Conservation (phyloP, 2,888 invertebrate genomes). For the Tethea ocularis region DNA sequence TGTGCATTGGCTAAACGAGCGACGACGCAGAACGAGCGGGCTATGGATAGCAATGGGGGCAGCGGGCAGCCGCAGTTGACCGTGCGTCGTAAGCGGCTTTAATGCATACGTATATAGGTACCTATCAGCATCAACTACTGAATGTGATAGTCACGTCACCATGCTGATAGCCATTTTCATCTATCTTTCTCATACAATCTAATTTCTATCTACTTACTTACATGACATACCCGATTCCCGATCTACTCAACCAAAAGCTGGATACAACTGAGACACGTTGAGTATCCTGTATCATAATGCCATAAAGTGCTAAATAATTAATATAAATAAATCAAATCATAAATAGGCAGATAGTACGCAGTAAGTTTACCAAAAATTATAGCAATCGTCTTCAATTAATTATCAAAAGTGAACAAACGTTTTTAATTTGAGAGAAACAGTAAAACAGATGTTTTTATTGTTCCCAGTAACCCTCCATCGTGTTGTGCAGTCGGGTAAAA, state of each 20-base stretch:
- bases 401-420: conserved; percentile 51
- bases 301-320: no score
- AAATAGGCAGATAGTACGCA: neutral
- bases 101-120: conserved; percentile 32
- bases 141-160: conserved; percentile 12
- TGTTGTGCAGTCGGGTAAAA: conserved; percentile 73
- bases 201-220: no score
- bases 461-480: conserved; percentile 68
- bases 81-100: conserved; percentile 68
- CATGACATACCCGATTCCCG: no score
- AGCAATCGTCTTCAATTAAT: conserved; percentile 17
- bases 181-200: conserved; percentile 16
- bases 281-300: no score
- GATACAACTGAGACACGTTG: no score
- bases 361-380: conserved; percentile 12
- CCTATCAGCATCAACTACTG: conserved; percentile 33
- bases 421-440: conserved; percentile 60
- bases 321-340: no score
- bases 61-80: conserved; percentile 47
- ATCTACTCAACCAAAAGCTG: no score
- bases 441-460: conserved; percentile 70
- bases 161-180: conserved; percentile 28
- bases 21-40: conserved; percentile 29
- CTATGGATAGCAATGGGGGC: conserved; percentile 28
- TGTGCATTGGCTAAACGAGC: conserved; percentile 62